Base-by-base conservation (phyloP, 2,113 vertebrate species). In the Oreotrochilus melanogaster region DNA sequence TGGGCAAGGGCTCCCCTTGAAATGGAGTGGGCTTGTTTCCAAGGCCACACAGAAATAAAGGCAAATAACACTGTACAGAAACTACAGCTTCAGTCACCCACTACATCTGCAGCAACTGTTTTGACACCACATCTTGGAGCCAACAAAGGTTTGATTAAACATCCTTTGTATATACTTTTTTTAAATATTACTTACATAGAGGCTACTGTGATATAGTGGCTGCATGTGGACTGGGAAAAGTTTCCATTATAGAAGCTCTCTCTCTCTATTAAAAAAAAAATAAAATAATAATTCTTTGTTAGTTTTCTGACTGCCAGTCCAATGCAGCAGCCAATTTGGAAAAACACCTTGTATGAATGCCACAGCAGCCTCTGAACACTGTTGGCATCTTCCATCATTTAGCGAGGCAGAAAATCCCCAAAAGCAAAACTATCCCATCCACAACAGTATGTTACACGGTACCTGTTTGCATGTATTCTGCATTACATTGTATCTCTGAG, bases 231-330 rank as follows among this genome's bases (percentile, higher is more conserved):
- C 87, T 35, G 12, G 14, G 70, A 71, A 95, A 91, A 86, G 45
- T 89, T 96, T 96, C 89, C 91, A 54, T 85, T 96, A 96, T 67
- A 96, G 91, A 96, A 92, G 65, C 57, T 82, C 83, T 95, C 60
- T 72, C 57, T 82, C 83, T 95, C 60, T 72, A 95, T 93, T 95
- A 72, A 91, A 97, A 81, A 96, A 58, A 54, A 48, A 48, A 48
- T 51, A 47, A 19, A 17, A 31, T 94, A 37, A 37, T 37, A 37
- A 37, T 37, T 81, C 67, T 89, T 92, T 96, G 73, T 97, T 96
- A 94, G 91, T 74, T 93, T 95, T 96, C 95, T 97, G 95, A 95
- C 95, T 97, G 95, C 88, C 86, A 91, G 79, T 94, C 95, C 87
- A 95, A 87, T 54, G 93, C 91, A 94, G 89, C 85, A 91, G 86